phyloP scores from a whole-genome alignment of 2,113 vertebrate species.

The Sphaerodactylus townsendi region DNA sequence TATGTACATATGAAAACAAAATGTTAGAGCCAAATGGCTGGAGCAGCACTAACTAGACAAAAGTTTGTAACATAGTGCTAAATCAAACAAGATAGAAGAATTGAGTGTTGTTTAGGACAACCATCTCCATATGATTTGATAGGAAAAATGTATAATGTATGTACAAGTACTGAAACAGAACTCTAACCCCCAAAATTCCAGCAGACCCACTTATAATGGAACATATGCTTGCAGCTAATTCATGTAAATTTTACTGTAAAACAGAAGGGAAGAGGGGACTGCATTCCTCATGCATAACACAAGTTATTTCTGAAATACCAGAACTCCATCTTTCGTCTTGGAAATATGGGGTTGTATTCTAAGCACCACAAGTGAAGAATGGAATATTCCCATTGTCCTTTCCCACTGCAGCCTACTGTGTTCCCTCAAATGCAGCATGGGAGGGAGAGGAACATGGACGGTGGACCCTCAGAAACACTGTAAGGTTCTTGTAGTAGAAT shows the following conservation, averaged over 20 bases:
- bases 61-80: conserved; percentile 48
- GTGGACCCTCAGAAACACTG: too few relatives aligned
- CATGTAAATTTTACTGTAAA: conserved; percentile 41
- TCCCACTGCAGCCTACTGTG: too few relatives aligned
- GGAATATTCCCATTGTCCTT: too few relatives aligned
- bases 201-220: conserved; percentile 12
- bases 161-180: conserved; percentile 58
- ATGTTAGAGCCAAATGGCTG: conserved; percentile 50
- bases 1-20: conserved; percentile 63
- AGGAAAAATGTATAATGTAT: conserved; percentile 62
- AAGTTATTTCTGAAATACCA: not conserved
- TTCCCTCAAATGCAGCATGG: too few relatives aligned
- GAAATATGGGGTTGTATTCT: not conserved
- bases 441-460: too few relatives aligned
- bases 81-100: conserved; percentile 63
- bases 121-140: conserved; percentile 56
- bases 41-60: conserved; percentile 64
- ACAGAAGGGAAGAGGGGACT: conserved; percentile 42
- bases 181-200: not conserved
- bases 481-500: too few relatives aligned
- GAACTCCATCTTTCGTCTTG: conserved; percentile 3
- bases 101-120: conserved; percentile 58
- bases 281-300: conserved; percentile 37
- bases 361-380: too few relatives aligned
- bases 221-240: conserved; percentile 47